Base-by-base conservation (phyloP, 2,113 vertebrate genomes). In the Camelus dromedarius region DNA sequence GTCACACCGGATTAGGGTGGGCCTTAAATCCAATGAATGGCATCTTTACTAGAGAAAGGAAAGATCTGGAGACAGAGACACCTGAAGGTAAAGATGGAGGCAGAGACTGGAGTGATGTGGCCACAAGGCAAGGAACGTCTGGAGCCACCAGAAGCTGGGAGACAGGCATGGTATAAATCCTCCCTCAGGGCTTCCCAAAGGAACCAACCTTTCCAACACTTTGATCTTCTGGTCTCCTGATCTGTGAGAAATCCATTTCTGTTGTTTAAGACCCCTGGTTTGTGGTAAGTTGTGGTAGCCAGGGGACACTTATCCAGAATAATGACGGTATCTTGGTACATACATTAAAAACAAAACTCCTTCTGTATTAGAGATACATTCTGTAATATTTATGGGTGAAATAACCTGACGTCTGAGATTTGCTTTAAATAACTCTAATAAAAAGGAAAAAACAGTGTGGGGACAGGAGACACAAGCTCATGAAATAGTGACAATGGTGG, bases 401-500 rank as follows among this genome's bases (percentile, higher is more conserved):
- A 48, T 13, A 14, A 64, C 2, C 2, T 32, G 19, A 16, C 2
- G 12, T 30, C 60, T 69, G 42, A 9, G 30, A 67, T 58, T 9
- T 46, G 28, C 67, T 66, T 72, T 67, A 67, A 35, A 16, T 67
- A 28, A 3, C 30, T 77, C 48, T 62, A 19, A 8, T 6, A 50
- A n/a, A 42, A 52, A 26, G 38, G 30, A n/a, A 46, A 64, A 24
- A 58, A 18, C 2, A 16, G 26, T 9, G 26, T 81, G 26, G 52
- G 14, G 3, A n/a, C 2, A 52, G 15, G 18, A 4, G 32, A 58
- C 3, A 35, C 2, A 48, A 48, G 54, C 67, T 62, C 2, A 3
- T 19, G 70, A n/a, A 4, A 7, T 24, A 9, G 1, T 13, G 13
- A 50, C 13, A 3, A 60, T 0, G 8, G 7, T 0, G 38, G 46